phyloP scores from a whole-genome alignment of 2,888 invertebrate genomes.

The Dioctria rufipes region DNA sequence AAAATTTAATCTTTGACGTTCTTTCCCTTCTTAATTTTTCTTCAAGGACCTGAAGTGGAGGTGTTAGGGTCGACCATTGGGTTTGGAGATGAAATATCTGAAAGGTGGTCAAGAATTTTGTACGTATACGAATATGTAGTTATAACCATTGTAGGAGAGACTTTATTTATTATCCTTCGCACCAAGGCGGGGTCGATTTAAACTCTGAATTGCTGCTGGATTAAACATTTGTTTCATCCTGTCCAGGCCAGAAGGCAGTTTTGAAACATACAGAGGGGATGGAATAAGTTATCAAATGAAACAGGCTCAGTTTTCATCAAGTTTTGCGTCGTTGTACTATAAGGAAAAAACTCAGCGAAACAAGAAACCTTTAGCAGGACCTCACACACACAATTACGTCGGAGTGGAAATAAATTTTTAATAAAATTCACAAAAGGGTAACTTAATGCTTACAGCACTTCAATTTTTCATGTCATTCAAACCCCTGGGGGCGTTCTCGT shows the following conservation, averaged over 20 bases:
- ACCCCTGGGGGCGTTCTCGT: neutral
- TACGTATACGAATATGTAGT: neutral
- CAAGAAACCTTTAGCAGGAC: neutral
- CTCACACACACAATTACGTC: neutral
- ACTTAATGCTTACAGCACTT: constrained; percentile 29
- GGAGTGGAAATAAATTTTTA: constrained; percentile 29
- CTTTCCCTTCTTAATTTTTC: constrained; percentile 19
- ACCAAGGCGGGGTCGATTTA: neutral
- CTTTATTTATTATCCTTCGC: constrained; percentile 3
- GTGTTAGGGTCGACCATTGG: no score
- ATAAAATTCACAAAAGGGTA: constrained; percentile 38
- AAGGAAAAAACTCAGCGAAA: neutral
- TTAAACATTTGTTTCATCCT: neutral
- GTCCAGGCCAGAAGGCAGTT: neutral
- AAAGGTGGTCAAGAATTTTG: neutral
- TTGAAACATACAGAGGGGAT: neutral
- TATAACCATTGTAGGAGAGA: neutral
- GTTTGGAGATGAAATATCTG: neutral
- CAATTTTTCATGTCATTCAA: constrained; percentile 48
- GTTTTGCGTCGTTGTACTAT: neutral
- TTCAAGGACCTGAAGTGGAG: neutral
- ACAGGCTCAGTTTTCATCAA: neutral
- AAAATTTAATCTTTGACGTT: constrained; percentile 58
- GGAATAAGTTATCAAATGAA: neutral
- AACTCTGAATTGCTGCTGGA: neutral